phyloP scores from a whole-genome alignment of 2,113 vertebrate species.

The Siniperca knerii region DNA sequence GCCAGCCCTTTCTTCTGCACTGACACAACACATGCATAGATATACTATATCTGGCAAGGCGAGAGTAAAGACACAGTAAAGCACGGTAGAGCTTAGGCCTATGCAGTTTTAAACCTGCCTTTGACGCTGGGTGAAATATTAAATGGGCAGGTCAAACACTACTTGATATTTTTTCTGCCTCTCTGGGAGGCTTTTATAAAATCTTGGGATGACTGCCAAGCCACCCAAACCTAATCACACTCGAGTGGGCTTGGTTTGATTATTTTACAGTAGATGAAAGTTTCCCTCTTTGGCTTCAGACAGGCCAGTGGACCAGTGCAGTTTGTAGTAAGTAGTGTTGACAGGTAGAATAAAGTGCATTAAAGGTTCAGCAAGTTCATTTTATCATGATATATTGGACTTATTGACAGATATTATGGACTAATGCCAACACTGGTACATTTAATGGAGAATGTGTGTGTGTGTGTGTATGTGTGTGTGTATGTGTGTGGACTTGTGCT shows the following conservation, averaged over 20 bases:
- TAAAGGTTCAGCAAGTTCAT: conserved; percentile 62
- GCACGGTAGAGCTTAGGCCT: neutral
- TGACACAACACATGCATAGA: neutral
- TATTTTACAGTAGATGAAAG: conserved; percentile 60
- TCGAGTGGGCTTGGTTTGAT: conserved; percentile 54
- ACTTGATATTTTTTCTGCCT: conserved; percentile 39
- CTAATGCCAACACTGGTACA: conserved; percentile 27
- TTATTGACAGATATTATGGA: conserved; percentile 52
- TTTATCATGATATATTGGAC: conserved; percentile 45
- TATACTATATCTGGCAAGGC: neutral
- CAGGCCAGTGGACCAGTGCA: neutral
- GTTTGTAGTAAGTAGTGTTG: conserved; percentile 40
- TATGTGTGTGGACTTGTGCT: conserved; percentile 18
- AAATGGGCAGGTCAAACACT: conserved; percentile 33
- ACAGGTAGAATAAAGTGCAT: conserved; percentile 56
- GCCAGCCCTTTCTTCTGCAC: neutral
- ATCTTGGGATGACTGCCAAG: conserved; percentile 53
- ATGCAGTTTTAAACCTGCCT: conserved; percentile 12
- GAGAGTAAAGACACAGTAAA: conserved; percentile 5
- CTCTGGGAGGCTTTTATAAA: conserved; percentile 34
- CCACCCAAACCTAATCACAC: conserved; percentile 64
- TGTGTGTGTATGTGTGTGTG: conserved; percentile 24
- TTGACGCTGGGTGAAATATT: conserved; percentile 53
- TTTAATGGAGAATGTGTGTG: conserved; percentile 11
- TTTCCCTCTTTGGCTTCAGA: conserved; percentile 34